These are phyloP conservation scores for Caretta caretta DNA, from an alignment of 2,113 vertebrate species.

Conservation along the genomic window DNA sequence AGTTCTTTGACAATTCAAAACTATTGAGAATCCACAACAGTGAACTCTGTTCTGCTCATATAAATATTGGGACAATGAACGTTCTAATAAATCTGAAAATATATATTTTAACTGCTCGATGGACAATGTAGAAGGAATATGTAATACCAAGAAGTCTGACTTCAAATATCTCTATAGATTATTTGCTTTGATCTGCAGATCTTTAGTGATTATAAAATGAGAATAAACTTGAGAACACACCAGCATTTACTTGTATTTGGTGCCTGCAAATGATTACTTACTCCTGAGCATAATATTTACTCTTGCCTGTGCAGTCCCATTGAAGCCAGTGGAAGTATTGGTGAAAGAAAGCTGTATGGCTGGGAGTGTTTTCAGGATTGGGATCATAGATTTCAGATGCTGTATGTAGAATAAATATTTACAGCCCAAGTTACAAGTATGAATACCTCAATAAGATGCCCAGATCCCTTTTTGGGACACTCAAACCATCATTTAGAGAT, in stretches of 20 bases:
- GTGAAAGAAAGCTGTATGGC: not conserved
- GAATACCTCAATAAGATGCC: not conserved
- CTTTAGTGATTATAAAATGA: not conserved
- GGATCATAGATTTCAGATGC: not conserved
- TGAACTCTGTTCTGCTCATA: not conserved
- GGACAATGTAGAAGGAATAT: not conserved
- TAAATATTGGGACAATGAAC: not conserved
- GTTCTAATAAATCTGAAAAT: not conserved
- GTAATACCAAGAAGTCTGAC: not conserved
- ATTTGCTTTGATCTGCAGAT: not conserved
- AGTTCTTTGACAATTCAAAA: conserved; percentile 4
- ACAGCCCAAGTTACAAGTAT: not conserved
- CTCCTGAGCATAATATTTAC: not conserved
- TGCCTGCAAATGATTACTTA: not conserved
- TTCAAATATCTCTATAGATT: not conserved
- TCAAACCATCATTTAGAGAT: not conserved
- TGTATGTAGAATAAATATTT: not conserved
- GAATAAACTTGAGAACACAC: not conserved
- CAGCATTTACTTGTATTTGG: not conserved
- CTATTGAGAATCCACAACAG: not conserved
- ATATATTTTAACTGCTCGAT: not conserved
- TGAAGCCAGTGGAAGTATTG: not conserved
- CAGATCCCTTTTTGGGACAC: not conserved
- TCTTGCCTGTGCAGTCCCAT: not conserved
- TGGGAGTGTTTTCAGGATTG: not conserved